Evolutionary conservation across 2,113 vertebrate species (phyloP), one percentile per base, ranked within the genome.

Genomic region (Epinephelus moara): DNA sequence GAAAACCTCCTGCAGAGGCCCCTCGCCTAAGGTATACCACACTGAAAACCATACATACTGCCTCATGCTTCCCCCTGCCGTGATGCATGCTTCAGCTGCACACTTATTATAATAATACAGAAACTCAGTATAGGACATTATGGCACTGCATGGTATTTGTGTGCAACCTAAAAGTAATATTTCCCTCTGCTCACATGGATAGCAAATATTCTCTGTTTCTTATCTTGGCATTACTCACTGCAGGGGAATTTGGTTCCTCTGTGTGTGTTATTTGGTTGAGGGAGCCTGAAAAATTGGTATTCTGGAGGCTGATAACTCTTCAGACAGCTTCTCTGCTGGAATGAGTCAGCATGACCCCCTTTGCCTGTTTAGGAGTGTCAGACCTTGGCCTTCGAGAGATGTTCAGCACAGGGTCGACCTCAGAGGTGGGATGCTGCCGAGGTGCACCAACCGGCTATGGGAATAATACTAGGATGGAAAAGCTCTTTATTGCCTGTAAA

Each of bases 1-100:
- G 92, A 94, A 95, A 93, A 94, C 91, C 90, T 92, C 85, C 88
- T 70, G 87, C 82, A 88, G 87, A 91, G 93, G 91, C 93, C 92
- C 85, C 88, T 89, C 79, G 82, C 85, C 79, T 84, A 75, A 88
- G 88, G 90, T 92, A 85, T 81, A 78, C 87, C 77, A 88, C 88
- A 93, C 78, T 89, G 89, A 90, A 92, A 92, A 80, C 87, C 87
- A 91, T 90, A 90, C 90, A 91, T 79, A 87, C 82, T 72, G 85
- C 87, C 78, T 92, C 83, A 72, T 82, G 87, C 73, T 89, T 84
- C 74, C 70, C 33, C 75, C 80, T 78, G 86, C 79, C 77, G 7
- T 60, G 76, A 69, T 80, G 84, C 75, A 82, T 45, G 85, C 84
- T 83, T 76, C 81, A 69, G 75, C 57, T 81, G 83, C 73, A 80